Conservation (phyloP, 2,113 vertebrate genomes). For the Bufo gargarizans region DNA sequence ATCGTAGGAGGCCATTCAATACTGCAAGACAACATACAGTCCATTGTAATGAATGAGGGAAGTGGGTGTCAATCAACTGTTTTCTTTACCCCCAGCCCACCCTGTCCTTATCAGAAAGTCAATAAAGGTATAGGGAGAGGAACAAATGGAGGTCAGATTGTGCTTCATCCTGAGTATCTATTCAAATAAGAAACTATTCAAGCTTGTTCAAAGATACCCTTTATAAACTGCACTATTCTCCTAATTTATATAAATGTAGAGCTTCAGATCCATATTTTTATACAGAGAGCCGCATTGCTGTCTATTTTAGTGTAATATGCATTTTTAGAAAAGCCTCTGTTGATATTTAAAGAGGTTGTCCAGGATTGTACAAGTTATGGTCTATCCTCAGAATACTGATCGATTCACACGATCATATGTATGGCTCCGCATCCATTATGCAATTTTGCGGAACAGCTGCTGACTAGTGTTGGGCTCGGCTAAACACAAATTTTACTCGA, state of each 20-base stretch:
- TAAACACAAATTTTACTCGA: no score
- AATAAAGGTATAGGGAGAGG: conserved; percentile 40
- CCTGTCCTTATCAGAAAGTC: conserved; percentile 55
- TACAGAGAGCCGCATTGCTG: no score
- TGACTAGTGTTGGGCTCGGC: no score
- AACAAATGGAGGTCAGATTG: conserved; percentile 40
- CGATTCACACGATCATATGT: no score
- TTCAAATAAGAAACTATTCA: conserved; percentile 34
- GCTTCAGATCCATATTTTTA: no score
- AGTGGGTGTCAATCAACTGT: conserved; percentile 51
- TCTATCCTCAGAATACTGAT: no score
- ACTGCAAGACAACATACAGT: conserved; percentile 23
- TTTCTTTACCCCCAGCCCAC: conserved; percentile 47
- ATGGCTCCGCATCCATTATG: no score
- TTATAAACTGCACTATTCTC: not conserved
- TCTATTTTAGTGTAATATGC: no score
- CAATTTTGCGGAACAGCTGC: no score
- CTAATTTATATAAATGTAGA: not conserved
- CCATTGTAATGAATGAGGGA: conserved; percentile 30
- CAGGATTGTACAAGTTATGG: no score
- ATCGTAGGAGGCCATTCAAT: conserved; percentile 40
- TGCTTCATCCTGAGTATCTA: conserved; percentile 23
- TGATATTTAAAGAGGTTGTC: no score
- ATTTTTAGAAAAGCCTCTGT: no score
- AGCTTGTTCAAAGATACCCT: not conserved